Conservation (phyloP, 2,888 invertebrate species). For the Sympetrum striolatum region DNA sequence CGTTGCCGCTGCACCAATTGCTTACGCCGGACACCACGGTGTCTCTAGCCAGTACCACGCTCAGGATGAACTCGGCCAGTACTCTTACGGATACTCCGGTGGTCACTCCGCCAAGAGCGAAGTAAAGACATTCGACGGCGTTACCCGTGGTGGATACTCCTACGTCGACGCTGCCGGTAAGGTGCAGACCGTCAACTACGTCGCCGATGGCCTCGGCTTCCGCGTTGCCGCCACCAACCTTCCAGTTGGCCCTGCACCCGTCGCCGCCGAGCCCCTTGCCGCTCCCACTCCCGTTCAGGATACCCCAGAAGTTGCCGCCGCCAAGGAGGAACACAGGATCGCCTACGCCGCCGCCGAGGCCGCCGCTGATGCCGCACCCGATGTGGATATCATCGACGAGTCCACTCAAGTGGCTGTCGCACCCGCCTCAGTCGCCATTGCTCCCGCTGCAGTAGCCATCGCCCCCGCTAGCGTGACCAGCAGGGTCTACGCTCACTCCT, state of each 20-base stretch:
- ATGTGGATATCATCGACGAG: neutral
- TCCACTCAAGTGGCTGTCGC: conserved; percentile 56
- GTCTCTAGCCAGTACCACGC: conserved; percentile 52
- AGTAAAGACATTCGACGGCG: conserved; percentile 57
- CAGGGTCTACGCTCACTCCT: conserved; percentile 58
- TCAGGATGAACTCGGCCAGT: conserved; percentile 51
- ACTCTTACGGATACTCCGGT: conserved; percentile 52
- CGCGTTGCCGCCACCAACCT: conserved; percentile 60
- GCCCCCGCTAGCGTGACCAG: conserved; percentile 56
- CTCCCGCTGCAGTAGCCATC: conserved; percentile 54
- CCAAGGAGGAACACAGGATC: conserved; percentile 54
- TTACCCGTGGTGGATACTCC: conserved; percentile 59
- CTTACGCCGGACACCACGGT: neutral
- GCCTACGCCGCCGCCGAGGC: conserved; percentile 57
- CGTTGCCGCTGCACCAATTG: neutral
- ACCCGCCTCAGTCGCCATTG: conserved; percentile 9
- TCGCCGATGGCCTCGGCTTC: conserved; percentile 60
- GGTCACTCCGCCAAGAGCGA: conserved; percentile 55
- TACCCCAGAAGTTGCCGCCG: conserved; percentile 18
- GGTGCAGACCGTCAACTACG: conserved; percentile 60
- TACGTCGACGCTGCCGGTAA: conserved; percentile 60
- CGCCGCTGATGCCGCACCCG: conserved; percentile 51
- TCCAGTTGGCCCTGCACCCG: conserved; percentile 54
- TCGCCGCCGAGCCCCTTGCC: conserved; percentile 51
- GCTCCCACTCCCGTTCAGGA: conserved; percentile 56